phyloP scores from a whole-genome alignment of 1,140 invertebrate genomes.

The Drosophila albomicans region DNA sequence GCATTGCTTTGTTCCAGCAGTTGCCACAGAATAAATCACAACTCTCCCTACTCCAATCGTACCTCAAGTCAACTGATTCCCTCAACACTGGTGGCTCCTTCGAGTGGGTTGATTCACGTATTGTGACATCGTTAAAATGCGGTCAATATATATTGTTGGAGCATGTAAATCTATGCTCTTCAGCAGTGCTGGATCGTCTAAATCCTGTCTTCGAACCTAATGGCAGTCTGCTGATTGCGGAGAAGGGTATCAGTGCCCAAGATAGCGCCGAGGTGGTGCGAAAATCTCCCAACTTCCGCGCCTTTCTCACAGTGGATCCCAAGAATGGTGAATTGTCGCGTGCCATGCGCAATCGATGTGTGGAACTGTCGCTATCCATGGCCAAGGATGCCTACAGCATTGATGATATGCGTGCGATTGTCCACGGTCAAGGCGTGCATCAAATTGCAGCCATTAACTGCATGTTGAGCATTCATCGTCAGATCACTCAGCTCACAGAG shows the following conservation, averaged over 20 bases:
- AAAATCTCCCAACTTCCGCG: slow-evolving; percentile 96
- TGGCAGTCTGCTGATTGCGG: slow-evolving; percentile 95
- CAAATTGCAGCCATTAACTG: slow-evolving; percentile 82
- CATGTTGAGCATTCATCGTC: slow-evolving; percentile 86
- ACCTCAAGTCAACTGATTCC: slow-evolving; percentile 85
- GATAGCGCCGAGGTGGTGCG: slow-evolving; percentile 90
- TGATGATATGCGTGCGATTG: slow-evolving; percentile 87
- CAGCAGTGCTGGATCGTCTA: slow-evolving; percentile 97
- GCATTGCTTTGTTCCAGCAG: slow-evolving; percentile 35
- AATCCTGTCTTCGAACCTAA: slow-evolving; percentile 97
- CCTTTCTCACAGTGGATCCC: slow-evolving; percentile 98
- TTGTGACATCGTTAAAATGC: slow-evolving; percentile 89
- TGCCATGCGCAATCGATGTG: slow-evolving; percentile 98
- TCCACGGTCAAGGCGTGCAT: slow-evolving; percentile 86
- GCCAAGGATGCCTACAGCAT: slow-evolving; percentile 80
- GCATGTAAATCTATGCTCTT: slow-evolving; percentile 98
- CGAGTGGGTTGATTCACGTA: slow-evolving; percentile 98
- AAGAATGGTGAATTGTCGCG: slow-evolving; percentile 97
- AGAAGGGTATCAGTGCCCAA: slow-evolving; percentile 92
- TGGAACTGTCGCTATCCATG: slow-evolving; percentile 93
- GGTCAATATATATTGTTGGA: slow-evolving; percentile 88
- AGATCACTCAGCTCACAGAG: slow-evolving; percentile 74
- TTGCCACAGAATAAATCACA: slow-evolving; percentile 42
- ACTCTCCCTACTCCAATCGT: slow-evolving; percentile 47
- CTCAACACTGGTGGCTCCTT: slow-evolving; percentile 94